These are phyloP conservation scores for Neolamprologus hecqui DNA, from an alignment of 2,113 vertebrate genomes.

Conservation along the genomic window DNA sequence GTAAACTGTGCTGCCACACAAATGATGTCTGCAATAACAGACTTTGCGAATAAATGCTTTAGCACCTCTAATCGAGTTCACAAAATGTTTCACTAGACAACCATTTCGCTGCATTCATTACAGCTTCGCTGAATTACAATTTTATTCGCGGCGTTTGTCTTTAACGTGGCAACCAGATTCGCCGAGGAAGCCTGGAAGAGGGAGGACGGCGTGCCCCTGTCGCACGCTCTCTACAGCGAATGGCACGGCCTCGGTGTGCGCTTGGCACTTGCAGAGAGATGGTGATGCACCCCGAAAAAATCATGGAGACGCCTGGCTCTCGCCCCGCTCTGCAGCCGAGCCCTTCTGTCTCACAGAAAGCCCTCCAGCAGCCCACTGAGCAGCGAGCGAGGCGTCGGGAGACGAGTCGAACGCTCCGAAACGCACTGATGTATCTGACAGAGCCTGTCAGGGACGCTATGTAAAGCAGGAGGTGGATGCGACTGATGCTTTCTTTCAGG, in stretches of 20 bases:
- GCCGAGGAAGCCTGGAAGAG: constrained; percentile 31
- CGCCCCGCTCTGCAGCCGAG: constrained; percentile 65
- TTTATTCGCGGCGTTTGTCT: constrained; percentile 33
- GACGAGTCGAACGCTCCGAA: not conserved
- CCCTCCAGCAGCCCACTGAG: constrained; percentile 71
- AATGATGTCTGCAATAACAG: constrained; percentile 62
- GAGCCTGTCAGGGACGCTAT: not conserved
- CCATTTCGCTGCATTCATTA: constrained; percentile 61
- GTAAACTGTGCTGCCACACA: constrained; percentile 51
- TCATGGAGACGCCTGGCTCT: constrained; percentile 71
- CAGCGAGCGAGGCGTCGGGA: constrained; percentile 31
- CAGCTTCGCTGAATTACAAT: constrained; percentile 47
- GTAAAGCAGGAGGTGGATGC: not conserved
- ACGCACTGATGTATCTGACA: not conserved
- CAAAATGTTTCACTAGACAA: constrained; percentile 61
- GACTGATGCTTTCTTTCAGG: not conserved
- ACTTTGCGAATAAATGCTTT: constrained; percentile 61
- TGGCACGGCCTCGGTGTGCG: constrained; percentile 64
- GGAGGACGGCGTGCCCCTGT: constrained; percentile 30
- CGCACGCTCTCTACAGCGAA: constrained; percentile 32
- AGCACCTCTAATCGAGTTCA: constrained; percentile 61
- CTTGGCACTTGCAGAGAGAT: constrained; percentile 64
- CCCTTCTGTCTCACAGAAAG: constrained; percentile 72
- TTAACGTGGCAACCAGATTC: constrained; percentile 45
- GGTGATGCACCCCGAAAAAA: constrained; percentile 65